These are phyloP conservation scores for Masticophis lateralis DNA, from an alignment of 2,797 vertebrate genomes.

Conservation along the genomic window DNA sequence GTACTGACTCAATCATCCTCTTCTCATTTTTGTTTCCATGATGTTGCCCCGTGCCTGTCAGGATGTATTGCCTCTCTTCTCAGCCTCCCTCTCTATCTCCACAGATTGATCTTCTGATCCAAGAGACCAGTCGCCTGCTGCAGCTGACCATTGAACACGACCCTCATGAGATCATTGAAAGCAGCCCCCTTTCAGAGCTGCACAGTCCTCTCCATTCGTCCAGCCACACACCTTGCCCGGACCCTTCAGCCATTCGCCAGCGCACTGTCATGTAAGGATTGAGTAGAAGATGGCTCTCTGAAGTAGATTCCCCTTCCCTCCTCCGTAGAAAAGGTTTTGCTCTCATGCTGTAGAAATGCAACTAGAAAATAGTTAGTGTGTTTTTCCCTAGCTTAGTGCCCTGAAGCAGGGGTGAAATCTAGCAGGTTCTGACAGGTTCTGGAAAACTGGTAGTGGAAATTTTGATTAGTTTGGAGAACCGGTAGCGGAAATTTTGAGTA, in stretches of 20 bases:
- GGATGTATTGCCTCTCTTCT: neutral
- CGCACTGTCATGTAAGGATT: constrained; percentile 80
- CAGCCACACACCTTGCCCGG: constrained; percentile 70
- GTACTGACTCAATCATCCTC: no score
- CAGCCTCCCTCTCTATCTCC: neutral
- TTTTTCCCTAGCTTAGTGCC: neutral
- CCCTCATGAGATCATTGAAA: constrained; percentile 75
- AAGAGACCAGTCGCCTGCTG: constrained; percentile 91
- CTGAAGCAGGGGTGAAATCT: neutral
- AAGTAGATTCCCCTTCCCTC: neutral
- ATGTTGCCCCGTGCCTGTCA: neutral
- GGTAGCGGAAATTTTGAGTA: no score
- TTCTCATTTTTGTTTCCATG: neutral
- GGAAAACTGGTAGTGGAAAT: no score
- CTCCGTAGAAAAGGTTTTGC: neutral
- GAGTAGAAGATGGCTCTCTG: rapidly evolving
- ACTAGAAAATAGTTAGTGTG: neutral
- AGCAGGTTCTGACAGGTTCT: no score
- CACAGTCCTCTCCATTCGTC: constrained; percentile 75
- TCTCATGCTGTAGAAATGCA: neutral
- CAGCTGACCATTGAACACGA: constrained; percentile 96
- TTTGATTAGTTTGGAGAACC: no score
- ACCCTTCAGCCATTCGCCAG: constrained; percentile 67
- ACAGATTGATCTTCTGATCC: constrained; percentile 92
- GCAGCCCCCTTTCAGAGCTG: constrained; percentile 69